A percentile compares a stretch with the other conserved stretches of the same genome.
Conservation (phyloP, 2,797 vertebrate species). For the Chelidonichthys spinosus region DNA sequence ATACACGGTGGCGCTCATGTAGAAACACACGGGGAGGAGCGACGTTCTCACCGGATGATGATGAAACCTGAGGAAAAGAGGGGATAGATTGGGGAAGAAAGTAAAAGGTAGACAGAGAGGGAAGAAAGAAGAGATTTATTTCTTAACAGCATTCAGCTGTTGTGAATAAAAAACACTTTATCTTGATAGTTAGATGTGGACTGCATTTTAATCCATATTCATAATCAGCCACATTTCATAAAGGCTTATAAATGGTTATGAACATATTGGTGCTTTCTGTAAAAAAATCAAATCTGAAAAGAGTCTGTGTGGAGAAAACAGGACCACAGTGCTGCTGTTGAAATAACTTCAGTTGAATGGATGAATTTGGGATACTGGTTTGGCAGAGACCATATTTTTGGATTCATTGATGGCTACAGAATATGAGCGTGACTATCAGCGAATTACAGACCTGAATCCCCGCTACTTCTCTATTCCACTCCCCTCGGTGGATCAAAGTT, state of each 20-base stretch:
- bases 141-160: conserved; percentile 17
- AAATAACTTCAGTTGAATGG: conserved; percentile 49
- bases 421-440: conserved; percentile 35
- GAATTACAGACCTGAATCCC: conserved; percentile 21
- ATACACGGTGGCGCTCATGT: conserved; percentile 90
- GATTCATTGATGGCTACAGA: conserved; percentile 47
- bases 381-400: conserved; percentile 66
- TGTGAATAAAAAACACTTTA: conserved; percentile 15
- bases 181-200: background rate
- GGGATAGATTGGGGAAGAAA: conserved; percentile 13
- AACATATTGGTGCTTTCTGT: conserved; percentile 38
- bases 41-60: conserved; percentile 13
- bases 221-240: no score
- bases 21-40: conserved; percentile 11
- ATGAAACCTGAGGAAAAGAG: conserved; percentile 54
- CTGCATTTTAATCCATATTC: conserved; percentile 3
- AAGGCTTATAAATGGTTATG: background rate
- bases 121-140: conserved; percentile 29
- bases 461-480: conserved; percentile 9
- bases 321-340: conserved; percentile 37
- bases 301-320: conserved; percentile 59
- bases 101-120: background rate
- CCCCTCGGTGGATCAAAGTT: conserved; percentile 7
- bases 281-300: conserved; percentile 27
- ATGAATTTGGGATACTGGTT: conserved; percentile 66